A percentile compares a stretch with the other conserved stretches of the same genome.
Conservation (phyloP, 2,113 vertebrate species). For the Hipposideros armiger region DNA sequence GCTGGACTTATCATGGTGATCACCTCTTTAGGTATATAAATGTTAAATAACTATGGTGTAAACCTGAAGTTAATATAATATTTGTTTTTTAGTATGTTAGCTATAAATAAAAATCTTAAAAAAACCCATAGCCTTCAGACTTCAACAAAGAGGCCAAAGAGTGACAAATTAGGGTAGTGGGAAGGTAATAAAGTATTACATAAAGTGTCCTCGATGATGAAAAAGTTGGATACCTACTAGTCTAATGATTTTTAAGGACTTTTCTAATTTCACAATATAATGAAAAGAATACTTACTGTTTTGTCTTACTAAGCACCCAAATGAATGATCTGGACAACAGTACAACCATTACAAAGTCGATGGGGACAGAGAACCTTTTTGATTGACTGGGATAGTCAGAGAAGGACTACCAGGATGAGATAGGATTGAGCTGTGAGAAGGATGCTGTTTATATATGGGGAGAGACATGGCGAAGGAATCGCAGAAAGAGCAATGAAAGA, state of each 20-base stretch:
- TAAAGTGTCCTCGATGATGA: background rate
- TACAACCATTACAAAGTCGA: background rate
- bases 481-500: background rate
- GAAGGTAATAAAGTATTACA: background rate
- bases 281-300: background rate
- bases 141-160: background rate
- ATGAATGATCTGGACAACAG: background rate
- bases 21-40: no score
- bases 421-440: background rate
- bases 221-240: background rate
- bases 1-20: no score
- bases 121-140: background rate
- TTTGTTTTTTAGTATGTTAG: no score
- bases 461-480: background rate
- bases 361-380: background rate
- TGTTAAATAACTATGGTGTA: no score
- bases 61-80: no score
- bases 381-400: background rate
- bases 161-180: background rate
- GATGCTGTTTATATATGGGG: background rate
- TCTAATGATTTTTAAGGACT: background rate
- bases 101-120: no score
- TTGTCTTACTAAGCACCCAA: background rate
- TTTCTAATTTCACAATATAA: background rate
- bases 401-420: background rate